Base-by-base conservation (phyloP, 2,797 vertebrate genomes). In the Cygnus olor region DNA sequence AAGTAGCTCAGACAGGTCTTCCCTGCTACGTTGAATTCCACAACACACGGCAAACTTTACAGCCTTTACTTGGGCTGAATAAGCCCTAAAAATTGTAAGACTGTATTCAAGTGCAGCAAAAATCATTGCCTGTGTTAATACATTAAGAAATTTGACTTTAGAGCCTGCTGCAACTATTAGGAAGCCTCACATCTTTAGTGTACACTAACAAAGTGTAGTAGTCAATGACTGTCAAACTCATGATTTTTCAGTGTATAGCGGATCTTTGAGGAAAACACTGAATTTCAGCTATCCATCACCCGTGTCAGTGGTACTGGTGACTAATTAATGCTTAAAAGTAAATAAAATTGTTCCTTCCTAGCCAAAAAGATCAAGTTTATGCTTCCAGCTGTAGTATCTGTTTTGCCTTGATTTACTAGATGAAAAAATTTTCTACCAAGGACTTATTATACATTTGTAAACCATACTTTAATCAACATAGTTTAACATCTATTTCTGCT, bases 171-270 rank as follows among this genome's bases (percentile, higher is more conserved):
- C 34, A n/a, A 32, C 30, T 17, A 1, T 24, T 9, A 9, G 0
- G 5, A 19, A 93, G 47, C 34, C 30, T 15, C 24, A 30, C 32
- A 44, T 10, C 6, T 12, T 11, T 11, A 4, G 28, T 2, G 5
- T 16, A 9, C 34, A 14, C 36, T 9, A 3, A 14, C 40, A 19
- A 64, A 19, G 0, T 9, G 5, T 36, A 40, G 63, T 0, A 0
- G 64, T 21, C n/a, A 51, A 5, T 6, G 78, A 36, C 45, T 1
- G 22, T 12, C 45, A 68, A 65, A 7, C 15, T 27, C 18, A 1
- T 0, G 0, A 5, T 38, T 61, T 34, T 9, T 8, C 28, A 8
- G 36, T 3, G 8, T 15, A n/a, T 9, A 28, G 25, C 54, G 27
- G 13, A 2, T 34, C 51, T 38, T 57, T 3, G 15, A 71, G 20